Evolutionary conservation across 2,113 vertebrate species (phyloP), one percentile per base, ranked within the genome.

Genomic region (Pleuronectes platessa): DNA sequence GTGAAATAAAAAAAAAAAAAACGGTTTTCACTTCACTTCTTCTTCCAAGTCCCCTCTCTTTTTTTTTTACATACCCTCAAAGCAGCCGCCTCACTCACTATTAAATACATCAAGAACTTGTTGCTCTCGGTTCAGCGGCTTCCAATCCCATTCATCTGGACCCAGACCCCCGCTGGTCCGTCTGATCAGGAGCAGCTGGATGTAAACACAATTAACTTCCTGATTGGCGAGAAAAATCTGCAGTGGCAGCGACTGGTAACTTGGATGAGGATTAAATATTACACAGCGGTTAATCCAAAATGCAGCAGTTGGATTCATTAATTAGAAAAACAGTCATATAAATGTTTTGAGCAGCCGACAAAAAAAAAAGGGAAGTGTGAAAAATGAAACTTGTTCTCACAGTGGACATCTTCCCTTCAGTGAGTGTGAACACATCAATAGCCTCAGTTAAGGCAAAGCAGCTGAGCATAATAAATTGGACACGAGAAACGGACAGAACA

Each of bases 171-270:
- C n/a, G 47, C 68, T 70, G 71, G 21, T 79, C 42, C 59, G 51
- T 74, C 15, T 67, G 74, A 80, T 74, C 58, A 63, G 40, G 20
- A 86, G 65, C 77, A 85, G 69, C 73, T 82, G 69, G 79, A 62
- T 76, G 66, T 83, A 65, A 78, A 60, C 56, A 74, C 61, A 75
- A 74, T 89, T 74, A 82, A 64, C 47, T 66, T 80, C 73, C 68
- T 79, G 65, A 70, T 53, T 68, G 54, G 70, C 74, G 45, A 72
- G 20, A 51, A 82, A 64, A 66, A 71, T 37, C 59, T 74, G 27
- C 8, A 4, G 49, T 27, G 15, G 21, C 51, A 49, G 76, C 66
- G 61, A 56, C 42, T 69, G 74, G 64, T 70, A 18, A 51, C 59
- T 76, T 64, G 63, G 66, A 78, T 17, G 11, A 45, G 14, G 18